Base-by-base conservation (phyloP, 2,888 invertebrate genomes). In the Spicauda simplicius region DNA sequence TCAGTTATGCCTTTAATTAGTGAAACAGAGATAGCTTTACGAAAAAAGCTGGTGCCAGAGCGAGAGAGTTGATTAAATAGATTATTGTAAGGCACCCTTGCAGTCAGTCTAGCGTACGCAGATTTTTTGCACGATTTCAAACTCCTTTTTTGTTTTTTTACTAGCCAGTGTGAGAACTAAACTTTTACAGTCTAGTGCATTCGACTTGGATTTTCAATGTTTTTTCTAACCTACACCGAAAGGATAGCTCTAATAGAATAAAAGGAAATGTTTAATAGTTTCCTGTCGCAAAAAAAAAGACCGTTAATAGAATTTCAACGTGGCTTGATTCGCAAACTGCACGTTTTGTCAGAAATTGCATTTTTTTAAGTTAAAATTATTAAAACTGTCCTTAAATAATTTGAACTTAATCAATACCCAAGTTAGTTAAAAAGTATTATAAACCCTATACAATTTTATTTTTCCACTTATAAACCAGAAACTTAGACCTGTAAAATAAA, bases 1-100 rank as follows among this genome's bases (percentile, higher is more conserved):
- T 88, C 90, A 86, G 85, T 79, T 74, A 86, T 80, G 81, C 86
- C 84, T 84, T 91, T 90, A 91, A 91, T 91, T 91, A 90, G 73
- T 71, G 80, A 78, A 78, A 86, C 64, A 72, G 81, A 77, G 84
- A 85, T 63, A 70, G 61, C 54, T 11, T 73, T 78, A 81, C 68
- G 69, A 45, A 64, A 65, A 48, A 16, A 48, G 10, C 19, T 14
- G 14, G 12, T 6, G 77, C 56, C 37, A 48, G 75, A 87, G 72
- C 76, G 88, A 82, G 87, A 85, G 45, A 73, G 70, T 68, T 71
- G 71, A 78, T 73, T 80, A 78, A 74, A 72, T 80, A 83, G 80
- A 85, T 86, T 85, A 79, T 86, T 85, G 82, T 85, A 85, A 84
- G 80, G 84, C 85, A 85, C 89, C 88, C 89, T 85, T 84, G 78